Evolutionary conservation across 2,797 vertebrate genomes (phyloP).

Genomic region (Xenentodon cancila): DNA sequence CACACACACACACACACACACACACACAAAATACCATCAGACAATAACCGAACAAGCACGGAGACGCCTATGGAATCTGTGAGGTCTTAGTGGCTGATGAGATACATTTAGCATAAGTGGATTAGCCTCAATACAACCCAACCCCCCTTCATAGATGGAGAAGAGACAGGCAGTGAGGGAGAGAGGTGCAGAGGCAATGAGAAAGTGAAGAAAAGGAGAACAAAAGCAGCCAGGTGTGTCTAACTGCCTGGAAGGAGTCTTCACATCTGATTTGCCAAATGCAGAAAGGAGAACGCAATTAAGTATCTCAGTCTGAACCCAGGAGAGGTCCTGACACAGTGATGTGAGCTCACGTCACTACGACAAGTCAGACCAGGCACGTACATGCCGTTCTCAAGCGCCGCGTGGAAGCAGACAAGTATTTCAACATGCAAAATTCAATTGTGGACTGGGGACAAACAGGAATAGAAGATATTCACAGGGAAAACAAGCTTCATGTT

Average conservation of each 20-base stretch:
- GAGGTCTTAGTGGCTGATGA: conserved; percentile 79
- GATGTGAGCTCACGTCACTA: conserved; percentile 41
- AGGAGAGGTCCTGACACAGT: conserved; percentile 53
- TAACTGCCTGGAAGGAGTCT: conserved; percentile 36
- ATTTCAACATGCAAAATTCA: conserved; percentile 12
- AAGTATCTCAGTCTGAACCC: conserved; percentile 34
- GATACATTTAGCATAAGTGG: conserved; percentile 85
- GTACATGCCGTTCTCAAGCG: conserved; percentile 37
- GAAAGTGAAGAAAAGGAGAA: conserved; percentile 36
- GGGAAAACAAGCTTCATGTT: not conserved
- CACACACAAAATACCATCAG: conserved; percentile 51
- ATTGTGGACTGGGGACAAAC: conserved; percentile 11
- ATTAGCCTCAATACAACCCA: conserved; percentile 85
- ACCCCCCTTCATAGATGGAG: conserved; percentile 68
- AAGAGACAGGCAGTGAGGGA: conserved; percentile 52
- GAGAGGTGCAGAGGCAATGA: conserved; percentile 30
- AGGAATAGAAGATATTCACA: conserved; percentile 1
- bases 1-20: conserved; percentile 45
- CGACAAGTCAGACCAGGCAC: conserved; percentile 22
- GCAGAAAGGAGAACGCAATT: conserved; percentile 57
- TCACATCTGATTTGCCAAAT: conserved; percentile 44
- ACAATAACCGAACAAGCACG: conserved; percentile 65
- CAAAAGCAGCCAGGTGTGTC: conserved; percentile 57
- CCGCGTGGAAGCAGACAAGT: conserved; percentile 6
- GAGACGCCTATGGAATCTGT: conserved; percentile 71